Base-by-base conservation (phyloP, 2,113 vertebrate genomes). In the Tetrao urogallus region DNA sequence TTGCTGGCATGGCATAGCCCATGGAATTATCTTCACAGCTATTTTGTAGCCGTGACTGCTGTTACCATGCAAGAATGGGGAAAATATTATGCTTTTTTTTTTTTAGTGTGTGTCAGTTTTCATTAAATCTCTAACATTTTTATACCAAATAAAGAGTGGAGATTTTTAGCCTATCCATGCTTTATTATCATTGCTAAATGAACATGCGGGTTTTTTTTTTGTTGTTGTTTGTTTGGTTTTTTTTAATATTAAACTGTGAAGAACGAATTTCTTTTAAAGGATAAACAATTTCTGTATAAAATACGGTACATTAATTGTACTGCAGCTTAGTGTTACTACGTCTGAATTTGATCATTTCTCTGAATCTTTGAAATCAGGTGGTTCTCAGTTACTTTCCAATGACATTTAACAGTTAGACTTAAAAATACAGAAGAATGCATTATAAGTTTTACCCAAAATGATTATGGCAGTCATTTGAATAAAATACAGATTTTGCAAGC, bases 401-500 rank as follows among this genome's bases (percentile, higher is more conserved):
- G 97, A 98, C 97, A 98, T 98, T 98, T 98, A 97, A 95, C 96
- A 97, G 96, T 98, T 96, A 97, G 92, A 98, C 97, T 98, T 98
- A 98, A 98, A 98, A 98, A 98, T 95, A 98, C 98, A 98, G 96
- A 97, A 96, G 97, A 97, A 97, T 96, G 96, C 97, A 97, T 97
- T 98, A 97, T 97, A 98, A 97, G 97, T 98, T 98, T 98, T 98
- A 98, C 94, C 97, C 98, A 98, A 98, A 98, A 98, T 98, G 98
- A 98, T 98, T 98, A 98, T 98, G 97, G 98, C 98, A 97, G 98
- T 98, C 97, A 98, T 99, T 99, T 99, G 98, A 98, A 98, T 99
- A 98, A 99, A 99, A 99, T 98, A 98, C 98, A 98, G 98, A 98
- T 98, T 99, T 98, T 97, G 97, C 97, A 98, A 98, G 98, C 98